Evolutionary conservation across 2,888 invertebrate species (phyloP), one percentile per base, ranked within the genome.

Genomic region (Plebejus argus): DNA sequence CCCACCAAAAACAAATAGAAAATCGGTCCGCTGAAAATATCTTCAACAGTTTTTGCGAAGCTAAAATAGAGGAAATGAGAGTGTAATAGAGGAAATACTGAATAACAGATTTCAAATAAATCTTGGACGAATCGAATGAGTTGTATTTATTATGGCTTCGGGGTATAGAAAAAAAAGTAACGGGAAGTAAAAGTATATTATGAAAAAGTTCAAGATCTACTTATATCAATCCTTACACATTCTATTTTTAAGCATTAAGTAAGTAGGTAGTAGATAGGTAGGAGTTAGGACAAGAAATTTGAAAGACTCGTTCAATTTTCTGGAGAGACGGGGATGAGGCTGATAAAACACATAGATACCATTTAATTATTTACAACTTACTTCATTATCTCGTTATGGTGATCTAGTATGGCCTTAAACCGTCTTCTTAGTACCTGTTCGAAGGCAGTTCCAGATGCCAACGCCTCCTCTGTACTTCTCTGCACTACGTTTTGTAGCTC

Each of bases 1-100:
- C 83, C 82, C 28, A 83, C 78, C 76, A 83, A 77, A 78, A 85
- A 84, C 56, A 84, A 85, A 81, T 83, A 85, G 8, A 83, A 82
- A 56, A 84, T 76, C 20, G 82, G 81, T n/a, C 79, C 79, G 20
- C 84, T 81, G 78, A 84, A 85, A 78, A 83, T 84, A 77, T 83
- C 78, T 80, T 83, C 81, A 20, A 84, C 80, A 76, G 79, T 81
- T 76, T 79, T 77, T 35, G 80, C 80, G 74, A 83, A 82, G 23
- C 85, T 84, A 71, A 61, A 79, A 81, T 18, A n/a, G 3, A 23
- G 20, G 15, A 72, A 15, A 53, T 53, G n/a, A 45, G 23, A 12
- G 61, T 61, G 10, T 28, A n/a, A n/a, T n/a, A n/a, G 28, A 28
- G 28, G 1, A 28, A 28, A 28, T 28, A n/a, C n/a, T 61, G 10